A percentile compares a stretch with the other conserved stretches of the same genome.
phyloP scores from a whole-genome alignment of 2,888 invertebrate genomes.

The Pyrocoelia pectoralis region DNA sequence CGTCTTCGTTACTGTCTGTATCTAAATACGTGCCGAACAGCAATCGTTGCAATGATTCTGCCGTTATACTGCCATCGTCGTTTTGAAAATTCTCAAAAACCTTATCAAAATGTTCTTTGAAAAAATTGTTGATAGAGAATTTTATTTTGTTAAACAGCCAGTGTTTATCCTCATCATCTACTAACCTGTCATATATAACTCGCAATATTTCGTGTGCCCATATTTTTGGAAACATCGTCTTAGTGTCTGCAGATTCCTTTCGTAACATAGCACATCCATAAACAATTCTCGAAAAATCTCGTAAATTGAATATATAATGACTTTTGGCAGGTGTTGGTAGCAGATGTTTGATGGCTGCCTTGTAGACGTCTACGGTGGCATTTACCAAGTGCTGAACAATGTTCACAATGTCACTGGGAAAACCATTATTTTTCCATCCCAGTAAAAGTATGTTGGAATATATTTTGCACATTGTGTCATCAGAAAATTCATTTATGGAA shows the following conservation, averaged over 20 bases:
- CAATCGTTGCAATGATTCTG: slow-evolving; percentile 70
- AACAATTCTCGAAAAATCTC: slow-evolving; percentile 85
- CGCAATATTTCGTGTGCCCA: slow-evolving; percentile 88
- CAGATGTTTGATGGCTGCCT: slow-evolving; percentile 70
- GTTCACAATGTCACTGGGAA: slow-evolving; percentile 76
- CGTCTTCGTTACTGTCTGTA: slow-evolving; percentile 80
- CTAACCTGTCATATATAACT: slow-evolving; percentile 83
- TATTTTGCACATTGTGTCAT: slow-evolving; percentile 87
- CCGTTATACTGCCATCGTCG: slow-evolving; percentile 64
- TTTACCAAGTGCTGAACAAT: slow-evolving; percentile 75
- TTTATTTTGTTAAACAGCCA: slow-evolving; percentile 79
- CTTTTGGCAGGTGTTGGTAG: slow-evolving; percentile 85
- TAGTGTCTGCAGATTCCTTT: slow-evolving; percentile 78
- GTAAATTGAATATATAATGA: slow-evolving; percentile 85
- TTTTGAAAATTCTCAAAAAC: slow-evolving; percentile 74
- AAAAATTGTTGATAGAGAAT: slow-evolving; percentile 70
- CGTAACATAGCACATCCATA: slow-evolving; percentile 84
- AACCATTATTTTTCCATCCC: slow-evolving; percentile 80
- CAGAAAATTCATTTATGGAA: slow-evolving; percentile 85
- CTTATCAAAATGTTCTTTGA: slow-evolving; percentile 82
- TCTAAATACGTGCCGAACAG: slow-evolving; percentile 91
- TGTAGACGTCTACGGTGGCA: slow-evolving; percentile 85
- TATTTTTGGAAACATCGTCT: slow-evolving; percentile 74
- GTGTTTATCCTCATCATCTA: slow-evolving; percentile 71
- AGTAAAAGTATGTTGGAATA: slow-evolving; percentile 81